Evolutionary conservation across 1,140 invertebrate genomes (phyloP).

Genomic region (Orchestia grillus): DNA sequence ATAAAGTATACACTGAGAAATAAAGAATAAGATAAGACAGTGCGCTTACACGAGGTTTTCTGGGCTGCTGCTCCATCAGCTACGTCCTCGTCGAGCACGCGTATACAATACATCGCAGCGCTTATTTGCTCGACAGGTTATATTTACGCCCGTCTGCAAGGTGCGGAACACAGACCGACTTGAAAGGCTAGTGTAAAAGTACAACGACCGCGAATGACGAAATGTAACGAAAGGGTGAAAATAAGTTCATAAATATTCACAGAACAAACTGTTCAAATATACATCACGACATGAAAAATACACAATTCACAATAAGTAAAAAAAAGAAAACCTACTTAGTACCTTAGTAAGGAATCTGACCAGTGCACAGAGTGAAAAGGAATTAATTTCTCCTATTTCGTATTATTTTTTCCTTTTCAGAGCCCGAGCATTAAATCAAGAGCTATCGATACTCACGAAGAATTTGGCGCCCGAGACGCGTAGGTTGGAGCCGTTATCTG

Average conservation of each 20-base stretch:
- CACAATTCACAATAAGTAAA: too few species aligned
- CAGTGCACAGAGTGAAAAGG: too few species aligned
- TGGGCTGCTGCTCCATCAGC: background rate
- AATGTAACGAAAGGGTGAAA: background rate
- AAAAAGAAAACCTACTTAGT: too few species aligned
- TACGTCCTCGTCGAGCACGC: conserved; percentile 65
- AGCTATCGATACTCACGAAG: too few species aligned
- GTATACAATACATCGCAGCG: conserved; percentile 73
- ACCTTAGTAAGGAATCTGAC: too few species aligned
- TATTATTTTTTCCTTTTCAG: too few species aligned
- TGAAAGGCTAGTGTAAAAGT: background rate
- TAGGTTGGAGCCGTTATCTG: background rate
- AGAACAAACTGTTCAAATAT: too few species aligned
- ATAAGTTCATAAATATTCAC: background rate
- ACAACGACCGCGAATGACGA: background rate
- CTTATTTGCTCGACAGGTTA: background rate
- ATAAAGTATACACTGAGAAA: background rate
- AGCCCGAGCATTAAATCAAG: too few species aligned
- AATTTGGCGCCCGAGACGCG: background rate
- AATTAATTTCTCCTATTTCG: too few species aligned
- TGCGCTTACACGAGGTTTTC: background rate
- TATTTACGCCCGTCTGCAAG: background rate
- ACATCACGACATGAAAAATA: too few species aligned
- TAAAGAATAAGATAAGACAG: background rate
- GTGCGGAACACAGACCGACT: background rate